Base-by-base conservation (phyloP, 1,140 invertebrate species). In the Propsilocerus akamusi region DNA sequence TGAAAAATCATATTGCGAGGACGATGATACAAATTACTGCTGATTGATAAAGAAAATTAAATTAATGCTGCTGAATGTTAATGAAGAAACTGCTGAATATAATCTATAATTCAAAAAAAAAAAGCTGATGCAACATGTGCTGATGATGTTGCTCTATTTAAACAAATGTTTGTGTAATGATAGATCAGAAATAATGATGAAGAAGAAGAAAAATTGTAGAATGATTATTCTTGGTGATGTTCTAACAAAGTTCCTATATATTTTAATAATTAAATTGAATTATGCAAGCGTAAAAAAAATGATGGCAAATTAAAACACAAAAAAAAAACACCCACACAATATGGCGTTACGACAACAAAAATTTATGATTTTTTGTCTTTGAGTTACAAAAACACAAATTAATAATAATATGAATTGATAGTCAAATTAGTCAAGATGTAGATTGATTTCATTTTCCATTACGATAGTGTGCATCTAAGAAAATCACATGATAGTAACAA, bases 201-300 rank as follows among this genome's bases (percentile, higher is more conserved):
- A n/a, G n/a, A n/a, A 58, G 23, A 24, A 51, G 6, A 26, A 28
- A 20, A 32, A 11, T 34, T 24, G n/a, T 7, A 20, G 12, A 64
- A 60, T 61, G 57, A 62, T 62, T 63, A 26, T 47, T 23, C 25
- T 47, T 26, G 25, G 25, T 26, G 62, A 62, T 65, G 63, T 63
- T 65, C 60, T 64, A 63, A 62, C 57, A 58, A 65, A 64, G 63
- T 65, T 65, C 63, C 63, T 66, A 65, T 20, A 25, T 23, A 28
- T 30, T 25, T n/a, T 17, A 49, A 49, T n/a, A 12, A n/a, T n/a
- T n/a, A n/a, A n/a, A n/a, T n/a, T n/a, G n/a, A n/a, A n/a, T n/a
- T n/a, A n/a, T n/a, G n/a, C n/a, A n/a, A n/a, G n/a, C n/a, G n/a
- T n/a, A n/a, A n/a, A n/a, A n/a, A n/a, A n/a, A n/a, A n/a, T n/a